Evolutionary conservation across 2,888 invertebrate species (phyloP).

Genomic region (Fragum sueziense): DNA sequence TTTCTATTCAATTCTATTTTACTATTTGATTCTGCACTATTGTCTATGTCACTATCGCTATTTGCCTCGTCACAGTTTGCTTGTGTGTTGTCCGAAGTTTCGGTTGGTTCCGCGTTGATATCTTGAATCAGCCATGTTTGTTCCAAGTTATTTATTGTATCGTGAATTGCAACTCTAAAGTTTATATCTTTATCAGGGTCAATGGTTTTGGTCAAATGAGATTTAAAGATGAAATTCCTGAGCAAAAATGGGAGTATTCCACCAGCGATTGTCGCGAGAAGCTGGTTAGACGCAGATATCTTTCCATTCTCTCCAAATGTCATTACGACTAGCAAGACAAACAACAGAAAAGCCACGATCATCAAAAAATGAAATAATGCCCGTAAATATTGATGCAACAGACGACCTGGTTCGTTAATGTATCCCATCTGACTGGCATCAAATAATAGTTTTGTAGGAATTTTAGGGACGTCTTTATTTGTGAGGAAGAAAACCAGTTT

Average conservation of each 20-base stretch:
- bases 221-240: constrained; percentile 55
- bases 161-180: neutral
- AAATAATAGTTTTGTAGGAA: constrained; percentile 61
- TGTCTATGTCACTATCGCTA: too few relatives aligned
- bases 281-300: constrained; percentile 59
- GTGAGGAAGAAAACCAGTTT: constrained; percentile 53
- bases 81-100: too few relatives aligned
- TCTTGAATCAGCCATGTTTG: neutral
- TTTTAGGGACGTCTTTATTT: constrained; percentile 54
- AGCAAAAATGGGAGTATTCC: constrained; percentile 65
- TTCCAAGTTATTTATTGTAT: neutral
- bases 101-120: neutral
- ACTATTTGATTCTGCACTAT: too few relatives aligned
- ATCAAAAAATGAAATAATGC: constrained; percentile 48
- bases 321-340: constrained; percentile 61
- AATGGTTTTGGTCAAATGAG: constrained; percentile 24
- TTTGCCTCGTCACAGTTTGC: too few relatives aligned
- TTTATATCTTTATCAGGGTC: constrained; percentile 25
- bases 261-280: constrained; percentile 60
- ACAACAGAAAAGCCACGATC: constrained; percentile 59
- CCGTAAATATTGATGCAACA: constrained; percentile 44
- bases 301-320: constrained; percentile 64
- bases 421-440: constrained; percentile 56
- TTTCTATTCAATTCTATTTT: too few relatives aligned
- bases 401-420: constrained; percentile 56